Evolutionary conservation across 2,113 vertebrate genomes (phyloP).

Genomic region (Myotis davidii): DNA sequence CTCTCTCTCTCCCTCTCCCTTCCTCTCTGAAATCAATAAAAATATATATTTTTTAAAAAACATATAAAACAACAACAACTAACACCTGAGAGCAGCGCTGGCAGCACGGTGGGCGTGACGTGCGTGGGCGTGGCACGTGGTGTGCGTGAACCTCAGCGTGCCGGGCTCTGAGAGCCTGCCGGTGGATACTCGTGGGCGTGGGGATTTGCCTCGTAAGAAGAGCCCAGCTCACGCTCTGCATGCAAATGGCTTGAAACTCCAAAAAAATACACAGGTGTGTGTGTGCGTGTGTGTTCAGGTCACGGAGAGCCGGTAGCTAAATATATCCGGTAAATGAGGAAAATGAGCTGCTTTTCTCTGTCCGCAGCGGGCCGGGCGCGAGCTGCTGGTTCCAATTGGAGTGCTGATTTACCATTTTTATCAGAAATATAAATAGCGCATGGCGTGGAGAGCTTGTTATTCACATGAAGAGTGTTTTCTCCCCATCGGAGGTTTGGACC

Average conservation of each 20-base stretch:
- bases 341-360: background rate
- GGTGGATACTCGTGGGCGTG: fast-evolving
- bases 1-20: too few relatives aligned
- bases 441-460: fast-evolving
- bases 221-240: background rate
- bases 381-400: fast-evolving
- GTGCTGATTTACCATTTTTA: fast-evolving
- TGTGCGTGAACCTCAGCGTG: fast-evolving
- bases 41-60: too few relatives aligned
- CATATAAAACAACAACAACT: background rate
- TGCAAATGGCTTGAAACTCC: background rate
- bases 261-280: background rate
- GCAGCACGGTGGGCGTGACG: background rate
- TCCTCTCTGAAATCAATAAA: too few relatives aligned
- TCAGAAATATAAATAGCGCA: fast-evolving
- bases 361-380: fast-evolving
- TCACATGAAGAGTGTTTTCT: fast-evolving
- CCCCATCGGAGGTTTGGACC: background rate
- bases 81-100: background rate
- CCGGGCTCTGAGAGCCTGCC: background rate
- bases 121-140: too few relatives aligned
- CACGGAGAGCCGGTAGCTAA: background rate
- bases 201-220: background rate
- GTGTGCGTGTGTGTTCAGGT: background rate
- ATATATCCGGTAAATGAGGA: fast-evolving